Percentiles rank a stretch among this genome's conserved stretches.
Conservation (phyloP, 2,797 vertebrate species). For the Poeciliopsis presidionis region DNA sequence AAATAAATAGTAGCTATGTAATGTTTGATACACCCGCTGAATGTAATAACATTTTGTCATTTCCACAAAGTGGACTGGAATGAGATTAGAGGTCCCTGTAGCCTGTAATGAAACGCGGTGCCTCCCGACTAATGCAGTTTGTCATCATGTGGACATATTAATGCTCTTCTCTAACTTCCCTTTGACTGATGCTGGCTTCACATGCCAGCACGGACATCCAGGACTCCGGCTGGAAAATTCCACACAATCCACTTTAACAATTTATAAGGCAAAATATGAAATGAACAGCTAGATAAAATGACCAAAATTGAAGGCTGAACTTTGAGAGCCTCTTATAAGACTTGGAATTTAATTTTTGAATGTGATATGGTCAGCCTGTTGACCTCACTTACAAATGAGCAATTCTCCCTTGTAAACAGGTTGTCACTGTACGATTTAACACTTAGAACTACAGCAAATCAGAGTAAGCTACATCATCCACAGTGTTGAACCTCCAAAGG, state of each 20-base stretch:
- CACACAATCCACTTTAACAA: constrained; percentile 29
- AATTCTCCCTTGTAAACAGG: not conserved
- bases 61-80: constrained; percentile 85
- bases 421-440: not conserved
- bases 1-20: constrained; percentile 83
- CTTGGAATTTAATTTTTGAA: not conserved
- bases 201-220: constrained; percentile 63
- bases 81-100: constrained; percentile 84
- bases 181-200: constrained; percentile 67
- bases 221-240: constrained; percentile 26
- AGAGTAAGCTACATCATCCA: not conserved
- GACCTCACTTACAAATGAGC: not conserved
- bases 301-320: constrained; percentile 14
- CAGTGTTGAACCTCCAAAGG: not conserved
- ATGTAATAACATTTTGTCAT: constrained; percentile 84
- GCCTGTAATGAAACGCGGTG: constrained; percentile 81
- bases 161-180: constrained; percentile 74
- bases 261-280: constrained; percentile 51
- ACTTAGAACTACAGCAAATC: not conserved
- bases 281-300: constrained; percentile 36
- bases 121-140: constrained; percentile 78
- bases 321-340: constrained; percentile 15
- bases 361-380: constrained; percentile 3
- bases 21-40: constrained; percentile 81
- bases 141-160: constrained; percentile 78